A percentile compares a stretch with the other conserved stretches of the same genome.
Evolutionary conservation across 2,888 invertebrate species (phyloP).

Genomic region (Halictus quadricinctus): DNA sequence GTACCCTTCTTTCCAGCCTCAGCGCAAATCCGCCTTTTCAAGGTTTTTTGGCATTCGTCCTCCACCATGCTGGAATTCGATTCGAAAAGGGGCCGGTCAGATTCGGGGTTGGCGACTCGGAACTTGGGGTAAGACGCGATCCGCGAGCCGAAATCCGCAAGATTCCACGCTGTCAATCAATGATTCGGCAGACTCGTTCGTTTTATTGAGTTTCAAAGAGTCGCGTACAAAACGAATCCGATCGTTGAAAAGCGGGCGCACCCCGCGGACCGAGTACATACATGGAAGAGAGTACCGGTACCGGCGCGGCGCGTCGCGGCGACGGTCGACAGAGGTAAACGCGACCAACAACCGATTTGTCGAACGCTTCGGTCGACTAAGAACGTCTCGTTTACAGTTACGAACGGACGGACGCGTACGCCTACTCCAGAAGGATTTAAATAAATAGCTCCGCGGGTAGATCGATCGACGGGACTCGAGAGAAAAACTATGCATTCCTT

Average conservation of each 20-base stretch:
- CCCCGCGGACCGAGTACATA: background rate
- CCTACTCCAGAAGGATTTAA: background rate
- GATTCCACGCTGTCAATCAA: background rate
- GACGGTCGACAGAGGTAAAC: background rate
- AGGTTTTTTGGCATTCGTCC: conserved; percentile 20
- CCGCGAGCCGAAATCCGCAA: background rate
- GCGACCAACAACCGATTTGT: background rate
- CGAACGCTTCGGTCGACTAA: background rate
- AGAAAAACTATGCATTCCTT: background rate
- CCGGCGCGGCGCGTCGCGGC: background rate
- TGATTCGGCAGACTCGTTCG: conserved; percentile 1
- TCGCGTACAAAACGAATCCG: conserved; percentile 13
- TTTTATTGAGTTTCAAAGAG: conserved; percentile 23
- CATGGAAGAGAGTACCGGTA: background rate
- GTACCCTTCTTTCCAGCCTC: conserved; percentile 11
- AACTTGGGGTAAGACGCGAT: background rate
- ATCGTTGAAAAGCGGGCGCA: background rate
- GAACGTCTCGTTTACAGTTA: background rate
- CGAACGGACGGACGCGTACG: background rate
- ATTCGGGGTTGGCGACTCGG: background rate
- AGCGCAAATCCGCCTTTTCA: conserved; percentile 18
- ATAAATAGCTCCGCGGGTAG: conserved; percentile 31
- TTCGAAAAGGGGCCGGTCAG: background rate
- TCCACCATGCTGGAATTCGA: background rate
- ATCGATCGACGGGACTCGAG: background rate